A percentile compares a stretch with the other conserved stretches of the same genome.
phyloP scores from a whole-genome alignment of 2,888 invertebrate genomes.

The Lacanobia wlatinum region DNA sequence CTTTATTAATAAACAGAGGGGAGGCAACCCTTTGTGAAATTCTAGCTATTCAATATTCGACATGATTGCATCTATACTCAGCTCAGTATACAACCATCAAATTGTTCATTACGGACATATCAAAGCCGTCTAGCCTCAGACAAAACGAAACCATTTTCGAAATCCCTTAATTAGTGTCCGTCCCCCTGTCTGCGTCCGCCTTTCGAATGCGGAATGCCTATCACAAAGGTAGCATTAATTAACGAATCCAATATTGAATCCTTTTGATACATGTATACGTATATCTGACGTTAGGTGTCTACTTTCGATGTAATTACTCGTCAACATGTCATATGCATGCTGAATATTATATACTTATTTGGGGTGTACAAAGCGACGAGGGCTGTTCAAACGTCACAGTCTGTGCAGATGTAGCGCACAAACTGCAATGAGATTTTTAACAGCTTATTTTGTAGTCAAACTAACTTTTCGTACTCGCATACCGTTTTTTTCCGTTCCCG shows the following conservation, averaged over 20 bases:
- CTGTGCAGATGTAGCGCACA: constrained; percentile 20
- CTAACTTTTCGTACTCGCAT: too few species aligned
- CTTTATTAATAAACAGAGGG: constrained; percentile 60
- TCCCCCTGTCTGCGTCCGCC: constrained; percentile 66
- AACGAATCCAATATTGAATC: constrained; percentile 79
- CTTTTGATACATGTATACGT: constrained; percentile 63
- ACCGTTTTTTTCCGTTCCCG: too few species aligned
- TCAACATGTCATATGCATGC: constrained; percentile 76
- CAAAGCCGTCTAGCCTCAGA: constrained; percentile 56
- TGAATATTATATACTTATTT: constrained; percentile 70
- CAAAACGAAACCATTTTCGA: constrained; percentile 65
- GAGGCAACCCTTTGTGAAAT: constrained; percentile 57
- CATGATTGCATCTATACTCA: constrained; percentile 48
- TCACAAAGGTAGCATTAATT: constrained; percentile 80
- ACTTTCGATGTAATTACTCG: constrained; percentile 78
- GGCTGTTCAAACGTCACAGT: constrained; percentile 62
- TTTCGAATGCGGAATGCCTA: constrained; percentile 70
- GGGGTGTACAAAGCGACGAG: constrained; percentile 74
- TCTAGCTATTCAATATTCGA: constrained; percentile 54
- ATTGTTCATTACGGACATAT: constrained; percentile 59
- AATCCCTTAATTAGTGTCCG: constrained; percentile 71
- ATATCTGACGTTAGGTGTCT: constrained; percentile 63
- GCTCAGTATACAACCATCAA: constrained; percentile 36
- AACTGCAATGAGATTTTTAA: constrained; percentile 2
- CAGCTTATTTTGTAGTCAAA: background rate